Evolutionary conservation across 2,888 invertebrate species (phyloP).

Genomic region (Eupsilia transversa): DNA sequence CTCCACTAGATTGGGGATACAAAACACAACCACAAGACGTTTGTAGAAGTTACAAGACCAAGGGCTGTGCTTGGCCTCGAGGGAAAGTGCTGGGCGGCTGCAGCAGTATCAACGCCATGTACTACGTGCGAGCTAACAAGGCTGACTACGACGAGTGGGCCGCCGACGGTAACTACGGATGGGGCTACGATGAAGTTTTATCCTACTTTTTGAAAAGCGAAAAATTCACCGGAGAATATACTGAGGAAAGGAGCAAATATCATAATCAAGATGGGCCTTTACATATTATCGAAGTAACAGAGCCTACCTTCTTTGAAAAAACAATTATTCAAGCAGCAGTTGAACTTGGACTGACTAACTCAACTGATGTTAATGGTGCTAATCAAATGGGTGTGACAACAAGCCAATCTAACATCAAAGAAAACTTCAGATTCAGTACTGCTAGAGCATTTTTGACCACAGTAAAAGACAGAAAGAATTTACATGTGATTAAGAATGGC

Average conservation of each 20-base stretch:
- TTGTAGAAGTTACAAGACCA: constrained; percentile 81
- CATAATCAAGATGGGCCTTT: constrained; percentile 82
- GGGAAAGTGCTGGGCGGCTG: constrained; percentile 92
- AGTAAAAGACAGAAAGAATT: constrained; percentile 80
- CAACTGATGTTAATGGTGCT: constrained; percentile 82
- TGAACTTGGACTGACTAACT: constrained; percentile 82
- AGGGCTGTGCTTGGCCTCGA: constrained; percentile 89
- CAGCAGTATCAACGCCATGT: constrained; percentile 91
- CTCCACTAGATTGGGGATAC: constrained; percentile 90
- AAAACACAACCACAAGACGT: constrained; percentile 85
- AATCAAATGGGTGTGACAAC: constrained; percentile 87
- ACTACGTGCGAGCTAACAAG: constrained; percentile 90
- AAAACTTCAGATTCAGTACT: constrained; percentile 87
- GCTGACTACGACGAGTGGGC: constrained; percentile 90
- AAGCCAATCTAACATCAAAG: constrained; percentile 83
- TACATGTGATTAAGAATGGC: constrained; percentile 88
- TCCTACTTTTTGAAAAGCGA: constrained; percentile 89
- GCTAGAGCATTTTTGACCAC: constrained; percentile 88
- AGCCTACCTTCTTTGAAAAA: constrained; percentile 71
- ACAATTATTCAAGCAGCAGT: constrained; percentile 80
- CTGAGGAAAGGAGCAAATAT: constrained; percentile 71
- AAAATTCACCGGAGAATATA: constrained; percentile 72
- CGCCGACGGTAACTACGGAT: constrained; percentile 87
- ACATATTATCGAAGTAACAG: constrained; percentile 75
- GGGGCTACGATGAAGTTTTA: constrained; percentile 90